phyloP scores from a whole-genome alignment of 2,888 invertebrate species.

The Luffia ferchaultella region DNA sequence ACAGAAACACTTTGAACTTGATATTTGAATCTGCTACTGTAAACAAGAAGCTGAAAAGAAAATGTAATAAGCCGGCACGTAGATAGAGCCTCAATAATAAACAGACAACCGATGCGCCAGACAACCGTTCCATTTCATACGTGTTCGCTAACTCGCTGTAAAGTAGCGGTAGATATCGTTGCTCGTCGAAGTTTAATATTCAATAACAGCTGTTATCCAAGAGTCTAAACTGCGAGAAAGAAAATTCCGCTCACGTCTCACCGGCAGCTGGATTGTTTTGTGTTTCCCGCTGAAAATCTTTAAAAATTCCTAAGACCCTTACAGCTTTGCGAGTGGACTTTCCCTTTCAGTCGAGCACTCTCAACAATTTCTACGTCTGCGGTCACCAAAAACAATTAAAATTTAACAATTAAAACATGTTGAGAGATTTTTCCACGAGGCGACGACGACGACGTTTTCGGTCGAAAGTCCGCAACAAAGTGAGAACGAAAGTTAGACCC shows the following conservation, averaged over 20 bases:
- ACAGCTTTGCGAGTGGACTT: no score
- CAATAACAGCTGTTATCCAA: not conserved
- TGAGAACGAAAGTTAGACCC: slow-evolving; percentile 53
- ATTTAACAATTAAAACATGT: no score
- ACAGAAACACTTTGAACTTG: no score
- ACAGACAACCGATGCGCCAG: not conserved
- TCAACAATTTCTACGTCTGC: no score
- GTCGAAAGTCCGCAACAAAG: slow-evolving; percentile 42
- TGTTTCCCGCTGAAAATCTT: no score
- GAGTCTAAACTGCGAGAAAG: not conserved
- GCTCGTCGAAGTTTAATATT: not conserved
- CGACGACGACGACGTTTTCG: not conserved
- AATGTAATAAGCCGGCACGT: not conserved
- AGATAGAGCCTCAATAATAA: not conserved
- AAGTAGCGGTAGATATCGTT: not conserved
- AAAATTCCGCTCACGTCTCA: not conserved
- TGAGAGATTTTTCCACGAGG: no score
- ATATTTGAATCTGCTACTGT: not conserved
- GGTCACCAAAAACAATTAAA: no score
- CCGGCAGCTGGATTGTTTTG: not conserved
- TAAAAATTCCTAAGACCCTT: no score
- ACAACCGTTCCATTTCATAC: not conserved
- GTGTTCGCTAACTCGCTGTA: not conserved
- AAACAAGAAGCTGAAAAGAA: not conserved
- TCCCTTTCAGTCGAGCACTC: no score